Evolutionary conservation across 2,888 invertebrate genomes (phyloP).

Genomic region (Psylliodes chrysocephalus): DNA sequence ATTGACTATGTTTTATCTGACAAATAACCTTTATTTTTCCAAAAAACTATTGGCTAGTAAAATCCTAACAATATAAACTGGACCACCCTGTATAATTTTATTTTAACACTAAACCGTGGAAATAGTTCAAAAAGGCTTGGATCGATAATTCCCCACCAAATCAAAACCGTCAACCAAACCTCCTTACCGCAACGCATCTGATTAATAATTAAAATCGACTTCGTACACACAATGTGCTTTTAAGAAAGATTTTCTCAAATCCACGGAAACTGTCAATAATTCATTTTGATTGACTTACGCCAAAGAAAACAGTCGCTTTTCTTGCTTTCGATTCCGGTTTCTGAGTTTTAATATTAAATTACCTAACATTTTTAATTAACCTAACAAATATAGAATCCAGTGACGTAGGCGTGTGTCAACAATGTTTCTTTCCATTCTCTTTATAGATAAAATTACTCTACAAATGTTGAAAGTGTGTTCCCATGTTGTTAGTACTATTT

Average conservation of each 20-base stretch:
- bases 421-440: too few species aligned
- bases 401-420: too few species aligned
- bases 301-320: background rate
- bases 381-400: background rate
- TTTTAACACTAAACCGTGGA: conserved; percentile 3
- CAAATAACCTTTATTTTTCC: too few species aligned
- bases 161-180: background rate
- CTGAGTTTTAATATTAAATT: conserved; percentile 7
- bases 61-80: too few species aligned
- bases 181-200: background rate
- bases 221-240: background rate
- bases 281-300: conserved; percentile 10
- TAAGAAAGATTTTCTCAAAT: conserved; percentile 4
- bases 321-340: background rate
- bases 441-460: too few species aligned
- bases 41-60: too few species aligned
- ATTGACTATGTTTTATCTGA: too few species aligned
- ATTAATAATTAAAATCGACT: conserved; percentile 5
- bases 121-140: background rate
- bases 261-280: conserved; percentile 8
- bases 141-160: conserved; percentile 12
- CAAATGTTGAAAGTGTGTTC: background rate
- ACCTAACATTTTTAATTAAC: background rate
- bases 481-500: too few species aligned
- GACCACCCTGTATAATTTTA: too few species aligned